Evolutionary conservation across 2,797 vertebrate species (phyloP), one percentile per base, ranked within the genome.

Genomic region (Chaetophractus vellerosus): DNA sequence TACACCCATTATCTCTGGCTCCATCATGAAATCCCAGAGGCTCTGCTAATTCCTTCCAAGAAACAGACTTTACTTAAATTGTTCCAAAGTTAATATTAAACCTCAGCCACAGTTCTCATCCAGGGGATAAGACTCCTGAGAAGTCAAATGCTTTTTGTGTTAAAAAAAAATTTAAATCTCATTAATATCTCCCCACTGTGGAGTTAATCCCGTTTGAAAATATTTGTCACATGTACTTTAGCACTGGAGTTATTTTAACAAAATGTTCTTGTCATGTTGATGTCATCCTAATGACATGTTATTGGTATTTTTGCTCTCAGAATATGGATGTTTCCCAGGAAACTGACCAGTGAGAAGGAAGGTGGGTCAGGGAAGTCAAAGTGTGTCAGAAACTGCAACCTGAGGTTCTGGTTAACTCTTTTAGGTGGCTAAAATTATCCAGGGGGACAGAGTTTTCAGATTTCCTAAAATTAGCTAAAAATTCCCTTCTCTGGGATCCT

Each of bases 271-370:
- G 66, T 86, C 80, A 52, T 64, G 76, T 66, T 93, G 83, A 95
- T 82, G 48, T 90, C 87, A 94, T 92, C 36, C 68, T 90, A 81
- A 82, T 68, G 94, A 93, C 89, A 92, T 45, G 52, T 41, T 63
- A 87, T 19, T 50, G 74, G 87, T 64, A 31, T 96, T 87, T 95
- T 87, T 88, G 66, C 66, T 91, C 89, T 95, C 57, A 45, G 68
- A 86, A 95, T 79, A 88, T 50, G 92, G 33, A 7, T 84, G 93
- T 94, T 92, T 90, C 94, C 94, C 94, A 90, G 96, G 84, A 95
- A 94, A 88, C 91, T 90, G 83, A 81, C 92, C 66, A 38, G 45
- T 63, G 84, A 79, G 68, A 61, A 88, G 89, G 66, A 68, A 59
- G 66, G 45, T 74, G 90, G 84, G 83, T 36, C 16, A 57, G 89